Evolutionary conservation across 2,888 invertebrate species (phyloP).

Genomic region (Noctua janthe): DNA sequence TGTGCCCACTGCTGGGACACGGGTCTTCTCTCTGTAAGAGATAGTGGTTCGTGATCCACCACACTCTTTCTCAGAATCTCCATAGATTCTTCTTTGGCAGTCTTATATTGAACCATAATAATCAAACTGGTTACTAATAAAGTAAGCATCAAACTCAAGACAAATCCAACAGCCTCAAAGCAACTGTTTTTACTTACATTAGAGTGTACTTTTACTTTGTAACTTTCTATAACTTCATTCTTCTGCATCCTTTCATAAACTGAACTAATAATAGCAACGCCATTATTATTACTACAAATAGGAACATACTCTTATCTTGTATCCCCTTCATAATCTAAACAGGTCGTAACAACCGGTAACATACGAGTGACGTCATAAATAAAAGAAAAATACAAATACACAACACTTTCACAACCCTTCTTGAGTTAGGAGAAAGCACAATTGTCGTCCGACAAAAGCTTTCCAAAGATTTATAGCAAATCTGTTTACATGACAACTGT

Average conservation of each 20-base stretch:
- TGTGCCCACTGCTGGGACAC: neutral
- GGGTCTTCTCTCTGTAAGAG: neutral
- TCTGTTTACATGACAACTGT: conserved; percentile 80
- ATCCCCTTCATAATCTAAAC: conserved; percentile 35
- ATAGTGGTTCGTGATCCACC: neutral
- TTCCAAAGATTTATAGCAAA: conserved; percentile 74
- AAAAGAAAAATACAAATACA: conserved; percentile 53
- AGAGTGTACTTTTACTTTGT: no score
- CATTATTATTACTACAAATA: conserved; percentile 47
- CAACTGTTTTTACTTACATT: neutral
- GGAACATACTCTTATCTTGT: conserved; percentile 20
- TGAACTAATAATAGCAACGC: neutral
- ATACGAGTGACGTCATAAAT: conserved; percentile 57
- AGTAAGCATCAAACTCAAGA: neutral
- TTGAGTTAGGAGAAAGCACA: conserved; percentile 52
- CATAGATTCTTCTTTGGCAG: neutral
- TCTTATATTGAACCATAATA: no score
- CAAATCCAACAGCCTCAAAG: neutral
- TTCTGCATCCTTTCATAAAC: neutral
- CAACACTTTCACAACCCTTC: conserved; percentile 60
- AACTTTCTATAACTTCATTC: neutral
- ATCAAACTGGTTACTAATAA: neutral
- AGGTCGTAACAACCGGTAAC: conserved; percentile 41
- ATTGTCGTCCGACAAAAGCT: conserved; percentile 66
- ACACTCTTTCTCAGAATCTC: neutral